A percentile compares a stretch with the other conserved stretches of the same genome.
phyloP scores from a whole-genome alignment of 2,888 invertebrate genomes.

The Epinotia nisella region DNA sequence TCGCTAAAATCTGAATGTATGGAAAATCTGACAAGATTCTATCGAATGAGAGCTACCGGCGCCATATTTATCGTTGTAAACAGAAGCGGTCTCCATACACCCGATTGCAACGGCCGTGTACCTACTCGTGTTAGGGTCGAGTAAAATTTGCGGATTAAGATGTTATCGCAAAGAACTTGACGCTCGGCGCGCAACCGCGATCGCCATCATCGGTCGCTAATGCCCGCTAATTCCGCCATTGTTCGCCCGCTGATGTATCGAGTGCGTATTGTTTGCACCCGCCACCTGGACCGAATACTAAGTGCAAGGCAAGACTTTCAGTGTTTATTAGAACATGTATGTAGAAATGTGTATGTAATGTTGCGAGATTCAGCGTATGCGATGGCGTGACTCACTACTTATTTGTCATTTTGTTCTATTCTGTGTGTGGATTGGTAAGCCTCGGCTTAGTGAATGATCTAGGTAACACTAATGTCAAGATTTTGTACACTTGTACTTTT shows the following conservation, averaged over 20 bases:
- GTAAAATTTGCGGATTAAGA: slow-evolving; percentile 73
- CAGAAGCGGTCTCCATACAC: slow-evolving; percentile 52
- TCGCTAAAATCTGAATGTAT: too few species aligned
- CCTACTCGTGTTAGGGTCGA: slow-evolving; percentile 54
- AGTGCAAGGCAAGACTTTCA: slow-evolving; percentile 41
- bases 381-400: background rate
- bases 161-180: slow-evolving; percentile 72
- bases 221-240: slow-evolving; percentile 72
- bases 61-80: background rate
- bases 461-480: background rate
- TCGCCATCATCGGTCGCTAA: slow-evolving; percentile 66
- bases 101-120: slow-evolving; percentile 49
- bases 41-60: too few species aligned
- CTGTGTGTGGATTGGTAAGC: background rate
- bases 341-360: too few species aligned
- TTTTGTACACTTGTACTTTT: background rate
- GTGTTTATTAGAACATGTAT: background rate
- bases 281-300: slow-evolving; percentile 35
- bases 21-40: too few species aligned
- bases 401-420: too few species aligned
- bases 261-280: slow-evolving; percentile 35
- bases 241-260: slow-evolving; percentile 54
- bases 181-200: slow-evolving; percentile 61
- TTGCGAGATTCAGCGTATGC: background rate
- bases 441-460: background rate